These are phyloP conservation scores for Iphiclides podalirius DNA, from an alignment of 2,888 invertebrate species.

Conservation along the genomic window DNA sequence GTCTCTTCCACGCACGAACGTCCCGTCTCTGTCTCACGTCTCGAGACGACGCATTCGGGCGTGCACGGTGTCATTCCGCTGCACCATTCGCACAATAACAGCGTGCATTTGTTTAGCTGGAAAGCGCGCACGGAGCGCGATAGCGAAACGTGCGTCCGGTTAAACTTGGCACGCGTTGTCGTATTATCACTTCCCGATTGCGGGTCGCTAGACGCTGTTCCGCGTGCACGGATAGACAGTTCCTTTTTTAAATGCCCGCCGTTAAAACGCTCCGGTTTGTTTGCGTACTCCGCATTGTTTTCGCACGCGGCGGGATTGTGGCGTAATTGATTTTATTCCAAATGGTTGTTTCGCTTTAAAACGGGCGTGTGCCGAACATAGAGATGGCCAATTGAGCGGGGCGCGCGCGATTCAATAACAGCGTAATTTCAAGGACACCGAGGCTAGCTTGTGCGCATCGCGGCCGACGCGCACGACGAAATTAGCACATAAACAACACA, in stretches of 20 bases:
- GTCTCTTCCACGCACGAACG: not conserved
- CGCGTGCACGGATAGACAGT: constrained; percentile 1
- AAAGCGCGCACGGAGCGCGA: constrained; percentile 28
- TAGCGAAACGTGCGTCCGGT: constrained; percentile 22
- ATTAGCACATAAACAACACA: constrained; percentile 18
- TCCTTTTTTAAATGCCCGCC: constrained; percentile 7
- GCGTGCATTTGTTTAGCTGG: constrained; percentile 25
- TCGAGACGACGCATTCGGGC: constrained; percentile 2
- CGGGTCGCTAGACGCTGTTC: constrained; percentile 2
- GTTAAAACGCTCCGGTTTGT: too few species aligned
- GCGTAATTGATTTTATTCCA: too few species aligned
- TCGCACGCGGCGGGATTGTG: too few species aligned
- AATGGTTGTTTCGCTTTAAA: not conserved
- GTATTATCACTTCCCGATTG: constrained; percentile 1
- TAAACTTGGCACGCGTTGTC: constrained; percentile 12
- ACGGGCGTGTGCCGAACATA: not conserved
- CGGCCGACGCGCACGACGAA: constrained; percentile 7
- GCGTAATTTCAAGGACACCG: constrained; percentile 11
- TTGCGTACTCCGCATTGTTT: too few species aligned
- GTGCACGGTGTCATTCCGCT: constrained; percentile 24
- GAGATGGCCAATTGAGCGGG: not conserved
- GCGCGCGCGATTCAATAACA: constrained; percentile 4
- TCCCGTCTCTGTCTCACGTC: constrained; percentile 29
- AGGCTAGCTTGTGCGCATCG: constrained; percentile 12
- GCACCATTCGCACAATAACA: constrained; percentile 8